These are phyloP conservation scores for Drosophila planitibia DNA, from an alignment of 2,888 invertebrate species.

Conservation along the genomic window DNA sequence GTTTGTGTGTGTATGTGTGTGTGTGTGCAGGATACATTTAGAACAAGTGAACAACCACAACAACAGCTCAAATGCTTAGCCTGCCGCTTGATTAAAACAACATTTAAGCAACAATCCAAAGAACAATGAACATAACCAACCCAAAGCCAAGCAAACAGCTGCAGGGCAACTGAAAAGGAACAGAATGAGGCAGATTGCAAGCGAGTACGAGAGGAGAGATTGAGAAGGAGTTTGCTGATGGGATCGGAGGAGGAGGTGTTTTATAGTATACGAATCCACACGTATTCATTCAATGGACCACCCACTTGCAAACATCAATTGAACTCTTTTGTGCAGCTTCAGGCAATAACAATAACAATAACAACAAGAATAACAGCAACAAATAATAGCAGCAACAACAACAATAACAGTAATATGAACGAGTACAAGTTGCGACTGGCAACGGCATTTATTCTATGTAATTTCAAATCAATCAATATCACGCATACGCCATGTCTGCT, in stretches of 20 bases:
- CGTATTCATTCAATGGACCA: conserved; percentile 35
- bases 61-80: conserved; percentile 54
- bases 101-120: conserved; percentile 67
- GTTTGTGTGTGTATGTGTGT: conserved; percentile 1
- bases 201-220: not conserved
- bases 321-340: conserved; percentile 67
- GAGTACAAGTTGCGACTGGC: conserved; percentile 27
- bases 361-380: conserved; percentile 26
- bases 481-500: conserved; percentile 61
- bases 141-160: conserved; percentile 59
- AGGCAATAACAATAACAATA: conserved; percentile 55
- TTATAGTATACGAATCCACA: conserved; percentile 23
- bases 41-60: conserved; percentile 41
- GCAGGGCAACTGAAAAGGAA: conserved; percentile 40
- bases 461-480: conserved; percentile 79
- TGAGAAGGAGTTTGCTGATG: conserved; percentile 11
- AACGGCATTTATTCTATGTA: conserved; percentile 72
- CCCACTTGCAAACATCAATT: conserved; percentile 58
- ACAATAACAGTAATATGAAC: conserved; percentile 11
- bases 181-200: conserved; percentile 2
- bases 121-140: conserved; percentile 54
- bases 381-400: conserved; percentile 1
- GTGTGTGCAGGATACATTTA: conserved; percentile 22
- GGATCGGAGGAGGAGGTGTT: not conserved
- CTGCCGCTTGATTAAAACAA: conserved; percentile 65